These are phyloP conservation scores for Stichopus horrens DNA, from an alignment of 53 echinoderm and acorn worm genomes.

Conservation along the genomic window DNA sequence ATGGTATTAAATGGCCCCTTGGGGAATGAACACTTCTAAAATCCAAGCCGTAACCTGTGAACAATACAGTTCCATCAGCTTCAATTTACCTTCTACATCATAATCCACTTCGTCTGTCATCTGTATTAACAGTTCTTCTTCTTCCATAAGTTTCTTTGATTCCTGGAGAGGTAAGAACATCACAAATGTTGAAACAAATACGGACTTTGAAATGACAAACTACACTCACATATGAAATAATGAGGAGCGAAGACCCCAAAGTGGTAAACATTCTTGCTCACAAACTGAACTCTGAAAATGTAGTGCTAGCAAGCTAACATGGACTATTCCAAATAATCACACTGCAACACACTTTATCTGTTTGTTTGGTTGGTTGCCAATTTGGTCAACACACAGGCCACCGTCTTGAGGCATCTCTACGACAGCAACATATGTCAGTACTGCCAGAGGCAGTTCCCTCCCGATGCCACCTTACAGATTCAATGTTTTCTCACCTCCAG, in stretches of 20 bases:
- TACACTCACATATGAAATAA: too few relatives aligned
- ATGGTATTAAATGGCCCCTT: too few relatives aligned
- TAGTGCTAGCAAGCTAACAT: too few relatives aligned
- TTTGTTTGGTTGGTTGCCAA: too few relatives aligned
- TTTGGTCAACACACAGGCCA: background rate
- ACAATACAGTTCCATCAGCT: background rate
- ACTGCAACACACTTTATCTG: too few relatives aligned
- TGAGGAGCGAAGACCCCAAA: too few relatives aligned
- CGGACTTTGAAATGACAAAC: too few relatives aligned
- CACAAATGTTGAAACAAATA: background rate
- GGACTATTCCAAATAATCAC: too few relatives aligned
- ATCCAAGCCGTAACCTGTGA: background rate
- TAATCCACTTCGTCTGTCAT: slow-evolving; percentile 99
- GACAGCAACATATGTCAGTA: background rate
- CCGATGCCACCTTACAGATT: too few relatives aligned
- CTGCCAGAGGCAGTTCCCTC: background rate
- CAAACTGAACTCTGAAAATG: too few relatives aligned
- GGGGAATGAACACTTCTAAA: background rate
- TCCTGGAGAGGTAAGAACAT: slow-evolving; percentile 52
- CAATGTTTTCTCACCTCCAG: slow-evolving; percentile 63
- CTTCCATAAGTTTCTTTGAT: slow-evolving; percentile 74
- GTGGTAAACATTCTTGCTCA: too few relatives aligned
- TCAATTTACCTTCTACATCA: slow-evolving; percentile 86
- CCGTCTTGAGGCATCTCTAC: background rate
- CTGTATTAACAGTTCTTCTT: slow-evolving; percentile 75